Evolutionary conservation across 1,140 invertebrate species (phyloP), one percentile per base, ranked within the genome.

Genomic region (Drosophila lacteicornis): DNA sequence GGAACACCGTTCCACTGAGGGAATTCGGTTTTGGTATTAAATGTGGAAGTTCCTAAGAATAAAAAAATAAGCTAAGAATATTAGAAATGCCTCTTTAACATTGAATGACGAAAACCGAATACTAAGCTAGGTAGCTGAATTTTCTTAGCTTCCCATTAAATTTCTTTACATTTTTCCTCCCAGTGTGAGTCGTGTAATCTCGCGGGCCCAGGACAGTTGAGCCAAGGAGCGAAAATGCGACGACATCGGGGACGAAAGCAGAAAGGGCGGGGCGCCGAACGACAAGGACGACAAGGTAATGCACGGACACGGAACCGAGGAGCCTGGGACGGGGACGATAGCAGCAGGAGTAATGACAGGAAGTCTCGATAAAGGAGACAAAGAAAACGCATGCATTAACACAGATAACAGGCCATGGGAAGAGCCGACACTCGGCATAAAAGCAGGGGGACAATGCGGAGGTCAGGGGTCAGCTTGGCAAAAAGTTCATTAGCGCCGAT

Each of bases 401-500:
- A 75, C 56, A 61, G 84, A 84, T 83, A 88, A 80, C 67, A 55
- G 56, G 47, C 57, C 56, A n/a, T 8, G 57, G 55, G 61, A 76
- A 63, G 61, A 43, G 43, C 45, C 38, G 45, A 38, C 68, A 43
- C 12, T 50, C 8, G 50, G 11, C 56, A 17, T 22, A n/a, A 15
- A 22, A 30, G 27, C 19, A 46, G 45, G n/a, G 13, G 38, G 13
- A 42, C 19, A 7, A 22, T 2, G 42, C 46, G 9, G 33, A 25
- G 27, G 15, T n/a, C 30, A 42, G 43, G 63, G 27, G 38, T 15
- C 33, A 69, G 55, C 51, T 46, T 17, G 65, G 75, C 78, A 70
- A 78, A 87, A 88, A 79, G 77, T 88, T 88, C 84, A 87, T 87
- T 87, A 87, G 80, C 80, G 80, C 55, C 78, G 77, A 87, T 87